Evolutionary conservation across 2,888 invertebrate genomes (phyloP), one percentile per base, ranked within the genome.

Genomic region (Drosophila vallismaia): DNA sequence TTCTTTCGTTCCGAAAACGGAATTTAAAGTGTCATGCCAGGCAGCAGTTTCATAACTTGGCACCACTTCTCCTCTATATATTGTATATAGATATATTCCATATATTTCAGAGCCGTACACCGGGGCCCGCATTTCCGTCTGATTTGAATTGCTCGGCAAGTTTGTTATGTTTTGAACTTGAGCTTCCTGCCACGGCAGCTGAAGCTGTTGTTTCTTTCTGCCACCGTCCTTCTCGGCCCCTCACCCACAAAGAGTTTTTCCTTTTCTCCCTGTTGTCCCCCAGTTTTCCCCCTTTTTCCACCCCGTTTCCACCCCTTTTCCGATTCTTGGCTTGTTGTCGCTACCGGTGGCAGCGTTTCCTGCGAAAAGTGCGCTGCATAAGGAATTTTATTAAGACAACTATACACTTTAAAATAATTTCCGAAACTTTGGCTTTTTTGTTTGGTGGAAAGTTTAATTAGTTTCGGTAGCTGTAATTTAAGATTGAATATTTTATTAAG

Each of bases 161-260:
- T 88, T 88, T 88, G 87, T 89, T 86, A 74, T 88, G 83, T 84
- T 84, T 82, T 86, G 75, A 88, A 85, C 87, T 87, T 81, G 71
- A 75, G 84, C 77, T 77, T 81, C 77, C 83, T 87, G 80, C 77
- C 64, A 68, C 55, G 71, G 64, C 50, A 67, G 73, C 57, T 70
- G 67, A 48, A 45, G 69, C 44, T 63, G 56, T 63, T 75, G 55
- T 58, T 29, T 29, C 67, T n/a, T 19, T 67, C 67, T 77, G 55
- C 54, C 53, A 14, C 40, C 12, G 38, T 3, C 33, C 33, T 10
- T 31, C 4, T 7, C 5, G 7, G 44, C 14, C 44, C 9, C 33
- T 55, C 6, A 6, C 12, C 36, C 36, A 9, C 9, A 14, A 42
- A 42, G 40, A 7, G 19, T 4, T 46, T 45, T 40, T 14, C 10